Conservation (phyloP, 2,888 invertebrate genomes). For the Phlogophora meticulosa region DNA sequence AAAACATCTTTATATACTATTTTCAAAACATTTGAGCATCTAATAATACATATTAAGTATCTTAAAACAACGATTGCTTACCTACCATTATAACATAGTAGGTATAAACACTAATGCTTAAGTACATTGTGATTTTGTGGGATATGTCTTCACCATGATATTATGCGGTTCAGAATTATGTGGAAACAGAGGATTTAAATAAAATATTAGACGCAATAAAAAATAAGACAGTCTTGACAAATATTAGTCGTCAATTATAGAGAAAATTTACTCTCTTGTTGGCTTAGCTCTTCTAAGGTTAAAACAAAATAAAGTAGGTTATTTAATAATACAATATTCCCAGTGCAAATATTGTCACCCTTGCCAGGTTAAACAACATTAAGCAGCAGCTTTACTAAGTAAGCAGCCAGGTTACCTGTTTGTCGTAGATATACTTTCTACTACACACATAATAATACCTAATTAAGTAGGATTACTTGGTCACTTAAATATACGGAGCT, state of each 20-base stretch:
- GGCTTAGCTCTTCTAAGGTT: neutral
- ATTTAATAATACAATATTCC: slow-evolving; percentile 37
- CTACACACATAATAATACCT: slow-evolving; percentile 55
- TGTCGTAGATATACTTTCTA: slow-evolving; percentile 52
- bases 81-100: no score
- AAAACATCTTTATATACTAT: no score
- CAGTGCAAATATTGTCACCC: slow-evolving; percentile 44
- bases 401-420: slow-evolving; percentile 55
- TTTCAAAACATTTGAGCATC: no score
- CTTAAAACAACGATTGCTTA: no score
- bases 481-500: slow-evolving; percentile 55
- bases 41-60: no score
- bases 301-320: slow-evolving; percentile 1
- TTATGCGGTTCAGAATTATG: neutral
- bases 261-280: neutral
- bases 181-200: neutral
- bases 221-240: no score
- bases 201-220: neutral
- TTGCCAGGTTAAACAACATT: slow-evolving; percentile 43
- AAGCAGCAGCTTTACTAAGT: slow-evolving; percentile 52
- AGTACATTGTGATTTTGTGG: neutral
- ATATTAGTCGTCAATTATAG: neutral
- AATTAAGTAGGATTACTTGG: slow-evolving; percentile 59
- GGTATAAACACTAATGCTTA: neutral
- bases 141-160: neutral